phyloP scores from a whole-genome alignment of 2,797 vertebrate species.

The Bovichtus diacanthus region DNA sequence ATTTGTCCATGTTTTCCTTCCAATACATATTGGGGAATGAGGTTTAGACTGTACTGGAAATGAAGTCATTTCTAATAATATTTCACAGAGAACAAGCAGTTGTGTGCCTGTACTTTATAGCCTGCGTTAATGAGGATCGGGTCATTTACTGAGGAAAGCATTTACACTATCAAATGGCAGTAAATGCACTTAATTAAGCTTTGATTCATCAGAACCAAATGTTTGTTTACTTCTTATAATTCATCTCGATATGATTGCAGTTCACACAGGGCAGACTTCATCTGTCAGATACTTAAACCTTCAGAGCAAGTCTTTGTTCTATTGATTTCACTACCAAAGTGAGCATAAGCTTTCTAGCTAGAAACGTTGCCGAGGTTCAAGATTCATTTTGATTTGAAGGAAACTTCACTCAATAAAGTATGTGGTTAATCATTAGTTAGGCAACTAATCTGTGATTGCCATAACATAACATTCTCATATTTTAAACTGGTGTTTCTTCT shows the following conservation, averaged over 20 bases:
- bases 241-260: conserved; percentile 22
- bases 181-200: conserved; percentile 16
- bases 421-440: neutral
- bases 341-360: neutral
- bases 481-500: conserved; percentile 14
- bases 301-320: conserved; percentile 27
- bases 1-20: neutral
- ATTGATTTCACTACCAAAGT: conserved; percentile 26
- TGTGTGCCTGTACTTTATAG: neutral
- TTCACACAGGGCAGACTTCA: conserved; percentile 25
- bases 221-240: conserved; percentile 14
- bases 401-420: neutral
- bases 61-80: neutral
- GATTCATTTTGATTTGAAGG: conserved; percentile 5
- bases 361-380: neutral
- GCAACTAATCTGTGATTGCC: neutral
- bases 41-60: neutral
- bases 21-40: neutral
- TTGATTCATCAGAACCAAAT: conserved; percentile 28
- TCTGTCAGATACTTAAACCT: conserved; percentile 33
- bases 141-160: conserved; percentile 18
- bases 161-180: conserved; percentile 14
- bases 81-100: neutral
- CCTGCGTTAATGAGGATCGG: neutral
- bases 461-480: neutral